Conservation (phyloP, 2,113 vertebrate genomes). For the Sapayoa aenigma region DNA sequence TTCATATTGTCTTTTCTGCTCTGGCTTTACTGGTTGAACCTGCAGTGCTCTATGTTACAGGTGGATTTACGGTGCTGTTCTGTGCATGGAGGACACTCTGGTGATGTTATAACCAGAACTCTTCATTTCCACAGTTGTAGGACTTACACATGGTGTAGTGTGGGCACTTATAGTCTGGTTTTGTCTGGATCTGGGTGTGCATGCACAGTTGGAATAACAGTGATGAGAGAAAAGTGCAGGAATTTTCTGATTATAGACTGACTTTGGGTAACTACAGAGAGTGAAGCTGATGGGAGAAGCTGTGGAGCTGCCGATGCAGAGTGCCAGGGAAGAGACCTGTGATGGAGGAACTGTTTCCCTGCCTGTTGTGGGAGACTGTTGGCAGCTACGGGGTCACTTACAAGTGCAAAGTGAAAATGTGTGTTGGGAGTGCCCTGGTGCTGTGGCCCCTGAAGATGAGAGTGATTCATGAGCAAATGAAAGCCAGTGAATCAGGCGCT, state of each 20-base stretch:
- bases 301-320: fast-evolving
- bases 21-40: neutral
- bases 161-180: neutral
- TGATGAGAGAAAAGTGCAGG: neutral
- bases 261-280: fast-evolving
- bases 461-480: neutral
- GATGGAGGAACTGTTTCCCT: neutral
- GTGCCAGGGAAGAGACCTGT: neutral
- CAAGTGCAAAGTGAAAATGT: neutral
- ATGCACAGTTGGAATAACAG: fast-evolving
- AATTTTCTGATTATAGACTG: fast-evolving
- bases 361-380: fast-evolving
- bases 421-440: neutral
- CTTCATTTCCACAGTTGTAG: neutral
- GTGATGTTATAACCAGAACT: neutral
- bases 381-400: neutral
- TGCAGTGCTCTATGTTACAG: neutral
- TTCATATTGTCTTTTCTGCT: neutral
- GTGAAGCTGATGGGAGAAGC: neutral
- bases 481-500: neutral
- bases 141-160: too few species aligned
- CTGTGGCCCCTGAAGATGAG: fast-evolving
- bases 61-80: neutral
- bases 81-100: neutral
- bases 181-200: fast-evolving